Evolutionary conservation across 2,888 invertebrate genomes (phyloP), one percentile per base, ranked within the genome.

Genomic region (Pegoplata infirma): DNA sequence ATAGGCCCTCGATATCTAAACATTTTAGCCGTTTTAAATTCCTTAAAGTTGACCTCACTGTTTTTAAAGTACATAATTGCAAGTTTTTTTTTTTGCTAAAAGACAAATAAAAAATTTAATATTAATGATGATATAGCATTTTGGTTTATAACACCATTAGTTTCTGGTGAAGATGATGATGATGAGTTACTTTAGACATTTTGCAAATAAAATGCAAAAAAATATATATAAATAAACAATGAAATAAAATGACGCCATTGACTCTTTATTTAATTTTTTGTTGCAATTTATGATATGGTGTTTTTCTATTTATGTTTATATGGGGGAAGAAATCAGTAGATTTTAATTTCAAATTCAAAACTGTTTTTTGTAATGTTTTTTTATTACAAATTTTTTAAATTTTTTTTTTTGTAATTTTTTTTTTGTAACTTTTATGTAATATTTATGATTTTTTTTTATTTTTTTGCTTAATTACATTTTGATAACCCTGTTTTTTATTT

Each of bases 111-210:
- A 53, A 46, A 14, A 10, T 56, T 58, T 49, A 58, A 58, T 63
- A 72, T 19, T 25, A 19, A 64, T 51, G 16, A 28, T 28, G n/a
- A 40, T 64, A 72, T 58, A 49, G 16, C 17, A 28, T 32, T 19
- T 66, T 58, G 51, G 19, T 40, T 66, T 51, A 66, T 58, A 56
- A 44, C 49, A 73, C 40, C 36, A 56, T 36, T 36, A n/a, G 8
- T 7, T 47, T 40, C 5, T 55, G 16, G 16, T 40, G 5, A 66
- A 56, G 28, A 49, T 47, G 14, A 55, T 36, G 36, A 32, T 47
- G 32, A 40, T 51, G 17, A 32, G 16, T 23, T 56, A 10, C 5
- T 28, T 28, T 10, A 32, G 32, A 32, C 32, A 32, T 32, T 32
- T 32, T 7, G 2, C 2, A 32, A 32, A 32, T 8, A 28, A 32